These are phyloP conservation scores for Cantharis rustica DNA, from an alignment of 2,888 invertebrate species.

Conservation along the genomic window DNA sequence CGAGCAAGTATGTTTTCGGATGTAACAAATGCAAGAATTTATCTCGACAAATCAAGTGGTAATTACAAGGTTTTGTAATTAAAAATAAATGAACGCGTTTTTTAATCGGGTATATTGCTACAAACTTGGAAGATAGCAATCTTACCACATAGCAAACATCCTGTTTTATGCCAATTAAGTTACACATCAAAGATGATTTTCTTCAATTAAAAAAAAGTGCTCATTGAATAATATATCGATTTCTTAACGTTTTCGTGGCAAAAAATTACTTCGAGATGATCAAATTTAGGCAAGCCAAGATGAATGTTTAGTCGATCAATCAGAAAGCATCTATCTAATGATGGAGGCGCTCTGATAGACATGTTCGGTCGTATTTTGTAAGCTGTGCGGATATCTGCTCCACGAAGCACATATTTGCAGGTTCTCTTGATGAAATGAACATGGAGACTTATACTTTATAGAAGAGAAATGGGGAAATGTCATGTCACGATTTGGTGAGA, in stretches of 20 bases:
- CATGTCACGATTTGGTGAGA: neutral
- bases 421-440: neutral
- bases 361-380: neutral
- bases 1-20: neutral
- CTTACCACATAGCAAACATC: constrained; percentile 9
- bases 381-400: neutral
- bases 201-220: neutral
- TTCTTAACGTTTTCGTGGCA: neutral
- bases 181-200: neutral
- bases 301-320: too few relatives aligned
- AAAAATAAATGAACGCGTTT: constrained; percentile 8
- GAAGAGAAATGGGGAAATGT: neutral
- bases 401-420: neutral
- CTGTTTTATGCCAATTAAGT: constrained; percentile 13
- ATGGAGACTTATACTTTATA: neutral
- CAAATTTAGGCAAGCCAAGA: neutral
- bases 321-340: neutral
- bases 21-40: neutral
- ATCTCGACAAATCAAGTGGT: neutral
- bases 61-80: constrained; percentile 6
- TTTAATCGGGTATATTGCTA: neutral
- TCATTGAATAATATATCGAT: neutral
- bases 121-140: constrained; percentile 10
- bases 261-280: neutral
- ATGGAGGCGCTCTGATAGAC: neutral